Evolutionary conservation across 2,113 vertebrate genomes (phyloP).

Genomic region (Sula dactylatra): DNA sequence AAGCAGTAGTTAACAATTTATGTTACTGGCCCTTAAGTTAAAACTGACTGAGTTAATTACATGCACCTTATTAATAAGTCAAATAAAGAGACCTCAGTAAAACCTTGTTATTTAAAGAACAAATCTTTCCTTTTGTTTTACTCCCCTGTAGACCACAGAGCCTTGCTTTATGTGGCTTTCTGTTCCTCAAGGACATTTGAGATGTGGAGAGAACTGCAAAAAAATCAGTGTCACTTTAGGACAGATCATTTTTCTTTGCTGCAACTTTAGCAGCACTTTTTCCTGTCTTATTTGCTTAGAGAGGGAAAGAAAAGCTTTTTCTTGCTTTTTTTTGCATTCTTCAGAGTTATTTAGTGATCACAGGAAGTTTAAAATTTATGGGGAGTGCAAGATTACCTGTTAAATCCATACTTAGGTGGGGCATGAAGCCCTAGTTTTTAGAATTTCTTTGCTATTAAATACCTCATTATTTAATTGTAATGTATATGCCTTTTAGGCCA

Average conservation of each 20-base stretch:
- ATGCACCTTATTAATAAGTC: neutral
- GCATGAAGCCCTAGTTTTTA: neutral
- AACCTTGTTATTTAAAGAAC: neutral
- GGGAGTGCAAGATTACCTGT: neutral
- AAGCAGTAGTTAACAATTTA: neutral
- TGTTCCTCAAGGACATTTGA: neutral
- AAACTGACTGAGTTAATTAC: neutral
- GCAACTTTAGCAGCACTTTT: neutral
- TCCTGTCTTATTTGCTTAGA: neutral
- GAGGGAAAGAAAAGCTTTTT: neutral
- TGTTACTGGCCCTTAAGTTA: neutral
- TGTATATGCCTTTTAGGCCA: slow-evolving; percentile 33
- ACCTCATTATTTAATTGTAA: slow-evolving; percentile 39
- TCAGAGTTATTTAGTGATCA: neutral
- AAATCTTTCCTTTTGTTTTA: neutral
- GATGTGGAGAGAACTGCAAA: neutral
- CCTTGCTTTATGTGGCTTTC: neutral
- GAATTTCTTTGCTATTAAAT: slow-evolving; percentile 3
- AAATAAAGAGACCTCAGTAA: neutral
- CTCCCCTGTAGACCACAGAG: neutral
- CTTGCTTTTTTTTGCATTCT: neutral
- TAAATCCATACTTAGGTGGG: neutral
- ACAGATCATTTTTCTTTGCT: neutral
- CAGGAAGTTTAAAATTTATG: neutral
- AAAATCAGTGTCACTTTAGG: neutral